phyloP scores from a whole-genome alignment of 2,797 vertebrate species.

The Rhincodon typus region DNA sequence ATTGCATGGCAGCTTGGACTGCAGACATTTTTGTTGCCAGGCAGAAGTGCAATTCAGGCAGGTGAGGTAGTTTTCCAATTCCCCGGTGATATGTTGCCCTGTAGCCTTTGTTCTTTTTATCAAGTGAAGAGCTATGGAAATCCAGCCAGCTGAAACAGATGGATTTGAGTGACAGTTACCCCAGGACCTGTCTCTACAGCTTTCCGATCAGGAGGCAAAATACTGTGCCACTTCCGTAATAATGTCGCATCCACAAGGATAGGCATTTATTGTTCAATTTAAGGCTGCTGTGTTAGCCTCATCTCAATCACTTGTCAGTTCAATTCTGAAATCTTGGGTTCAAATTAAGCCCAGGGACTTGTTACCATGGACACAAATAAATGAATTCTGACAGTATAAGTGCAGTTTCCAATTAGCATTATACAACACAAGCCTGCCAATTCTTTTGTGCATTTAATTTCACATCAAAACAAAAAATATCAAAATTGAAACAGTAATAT shows the following conservation, averaged over 20 bases:
- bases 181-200: not conserved
- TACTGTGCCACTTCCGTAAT: not conserved
- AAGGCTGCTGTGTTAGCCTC: not conserved
- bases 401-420: not conserved
- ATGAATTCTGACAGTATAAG: constrained; percentile 13
- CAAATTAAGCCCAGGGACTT: not conserved
- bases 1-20: not conserved
- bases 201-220: not conserved
- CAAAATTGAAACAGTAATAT: not conserved
- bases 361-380: not conserved
- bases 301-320: not conserved
- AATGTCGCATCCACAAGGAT: not conserved
- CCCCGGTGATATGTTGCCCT: not conserved
- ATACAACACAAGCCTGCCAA: not conserved
- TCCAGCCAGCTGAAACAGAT: constrained; percentile 6
- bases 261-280: constrained; percentile 9
- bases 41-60: not conserved
- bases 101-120: not conserved
- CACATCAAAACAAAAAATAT: not conserved
- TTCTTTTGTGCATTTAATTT: not conserved
- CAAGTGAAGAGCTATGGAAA: not conserved
- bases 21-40: not conserved
- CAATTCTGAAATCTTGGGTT: not conserved
- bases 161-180: not conserved
- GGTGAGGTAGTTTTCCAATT: not conserved